Evolutionary conservation across 2,113 vertebrate species (phyloP).

Genomic region (Setophaga petechia): DNA sequence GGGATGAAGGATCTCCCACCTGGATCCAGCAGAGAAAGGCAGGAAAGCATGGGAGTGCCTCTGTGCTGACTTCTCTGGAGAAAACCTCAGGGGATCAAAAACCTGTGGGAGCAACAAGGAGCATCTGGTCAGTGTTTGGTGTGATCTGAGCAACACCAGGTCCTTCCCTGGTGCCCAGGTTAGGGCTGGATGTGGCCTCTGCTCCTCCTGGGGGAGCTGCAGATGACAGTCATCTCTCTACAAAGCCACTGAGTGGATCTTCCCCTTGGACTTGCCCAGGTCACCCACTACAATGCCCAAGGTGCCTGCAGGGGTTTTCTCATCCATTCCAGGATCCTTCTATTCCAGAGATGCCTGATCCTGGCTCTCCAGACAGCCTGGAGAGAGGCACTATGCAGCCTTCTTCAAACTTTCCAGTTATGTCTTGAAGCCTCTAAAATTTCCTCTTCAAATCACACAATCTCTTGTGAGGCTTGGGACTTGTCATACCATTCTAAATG

Average conservation of each 20-base stretch:
- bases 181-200: neutral
- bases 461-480: neutral
- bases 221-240: neutral
- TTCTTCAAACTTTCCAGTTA: neutral
- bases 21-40: slow-evolving; percentile 84
- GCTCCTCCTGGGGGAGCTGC: neutral
- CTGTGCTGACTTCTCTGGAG: slow-evolving; percentile 79
- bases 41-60: slow-evolving; percentile 86
- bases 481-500: neutral
- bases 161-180: neutral
- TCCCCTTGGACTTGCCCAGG: neutral
- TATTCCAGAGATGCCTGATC: neutral
- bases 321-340: neutral
- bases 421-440: neutral
- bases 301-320: neutral
- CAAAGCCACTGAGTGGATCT: neutral
- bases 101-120: slow-evolving; percentile 69
- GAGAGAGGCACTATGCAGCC: neutral
- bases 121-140: neutral
- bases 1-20: slow-evolving; percentile 48
- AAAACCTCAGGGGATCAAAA: slow-evolving; percentile 90
- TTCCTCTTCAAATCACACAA: neutral
- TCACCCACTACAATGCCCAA: neutral
- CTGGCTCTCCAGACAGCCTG: neutral
- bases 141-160: neutral